Base-by-base conservation (phyloP, 2,888 invertebrate species). In the Venustoraphidia nigricollis region DNA sequence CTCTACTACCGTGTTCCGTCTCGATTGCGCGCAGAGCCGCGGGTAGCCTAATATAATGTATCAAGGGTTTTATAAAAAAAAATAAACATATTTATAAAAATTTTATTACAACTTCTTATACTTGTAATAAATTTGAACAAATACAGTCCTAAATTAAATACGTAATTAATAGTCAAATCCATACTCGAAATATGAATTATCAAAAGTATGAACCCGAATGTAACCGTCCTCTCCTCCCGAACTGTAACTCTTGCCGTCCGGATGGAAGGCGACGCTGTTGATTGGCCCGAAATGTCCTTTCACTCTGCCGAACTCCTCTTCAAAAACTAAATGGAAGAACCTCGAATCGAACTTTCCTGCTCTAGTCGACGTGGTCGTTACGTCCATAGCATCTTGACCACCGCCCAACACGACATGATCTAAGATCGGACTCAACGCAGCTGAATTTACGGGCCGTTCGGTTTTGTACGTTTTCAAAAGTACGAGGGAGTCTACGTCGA, bases 221-320 rank as follows among this genome's bases (percentile, higher is more conserved):
- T 93, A 96, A 72, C 98, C 98, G 68, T 99, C 98, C 71, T 99
- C 98, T 63, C 96, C 97, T 27, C 98, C 98, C 46, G 94, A 93
- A 50, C 90, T 88, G 66, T 92, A 94, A 63, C 93, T 91, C 64
- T 85, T 89, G 45, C 98, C 98, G 71, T 94, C 93, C 2, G 98
- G 98, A 70, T 96, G 95, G 73, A 97, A 98, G 45, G 91, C 86
- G 57, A 97, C 79, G 68, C 93, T 93, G 77, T 99, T 98, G 61
- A 99, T 98, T 2, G 98, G 98, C 58, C 98, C 98, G 64, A 99
- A 99, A 71, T 99, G 98, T 49, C 97, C 97, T 66, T 97, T 98
- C n/a, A 99, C 83, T 51, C 94, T 75, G 1, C 87, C 95, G 68
- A 96, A 96, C 64, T 96, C 96, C 62, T 96, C 94, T 69, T 95